These are phyloP conservation scores for Caenorhabditis uteleia DNA, from an alignment of 2,888 invertebrate genomes.

Conservation along the genomic window DNA sequence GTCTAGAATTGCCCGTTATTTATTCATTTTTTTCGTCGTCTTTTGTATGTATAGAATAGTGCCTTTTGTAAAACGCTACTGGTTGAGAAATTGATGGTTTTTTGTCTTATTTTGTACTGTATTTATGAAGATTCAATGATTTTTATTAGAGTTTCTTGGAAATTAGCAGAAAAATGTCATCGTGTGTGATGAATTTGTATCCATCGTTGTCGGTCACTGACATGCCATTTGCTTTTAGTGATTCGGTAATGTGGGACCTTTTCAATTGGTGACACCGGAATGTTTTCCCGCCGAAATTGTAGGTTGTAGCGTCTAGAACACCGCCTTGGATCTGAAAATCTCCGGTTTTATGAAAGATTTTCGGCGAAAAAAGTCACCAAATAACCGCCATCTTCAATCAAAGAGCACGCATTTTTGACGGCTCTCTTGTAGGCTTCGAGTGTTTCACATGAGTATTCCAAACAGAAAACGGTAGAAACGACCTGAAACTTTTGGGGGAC, in stretches of 20 bases:
- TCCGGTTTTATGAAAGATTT: not conserved
- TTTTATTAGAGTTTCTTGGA: conserved; percentile 52
- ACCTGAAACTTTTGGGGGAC: conserved; percentile 66
- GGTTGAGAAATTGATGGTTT: not conserved
- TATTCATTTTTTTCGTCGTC: not conserved
- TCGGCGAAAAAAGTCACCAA: conserved; percentile 38
- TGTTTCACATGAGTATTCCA: conserved; percentile 64
- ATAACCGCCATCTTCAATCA: conserved; percentile 66
- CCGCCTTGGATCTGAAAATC: conserved; percentile 63
- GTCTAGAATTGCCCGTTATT: no score
- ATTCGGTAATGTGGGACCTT: conserved; percentile 53
- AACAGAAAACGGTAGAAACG: conserved; percentile 66
- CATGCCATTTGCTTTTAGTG: conserved; percentile 61
- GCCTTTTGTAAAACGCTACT: not conserved
- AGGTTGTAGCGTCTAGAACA: conserved; percentile 63
- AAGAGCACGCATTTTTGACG: conserved; percentile 51
- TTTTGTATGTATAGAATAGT: conserved; percentile 1
- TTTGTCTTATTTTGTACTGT: not conserved
- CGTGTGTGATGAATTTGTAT: conserved; percentile 63
- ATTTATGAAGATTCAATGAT: conserved; percentile 1
- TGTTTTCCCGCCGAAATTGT: conserved; percentile 61
- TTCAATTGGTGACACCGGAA: conserved; percentile 63
- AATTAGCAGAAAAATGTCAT: conserved; percentile 64
- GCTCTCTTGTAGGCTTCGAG: conserved; percentile 52
- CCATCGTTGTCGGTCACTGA: conserved; percentile 49